Conservation (phyloP, 2,113 vertebrate genomes). For the Raja brachyura region DNA sequence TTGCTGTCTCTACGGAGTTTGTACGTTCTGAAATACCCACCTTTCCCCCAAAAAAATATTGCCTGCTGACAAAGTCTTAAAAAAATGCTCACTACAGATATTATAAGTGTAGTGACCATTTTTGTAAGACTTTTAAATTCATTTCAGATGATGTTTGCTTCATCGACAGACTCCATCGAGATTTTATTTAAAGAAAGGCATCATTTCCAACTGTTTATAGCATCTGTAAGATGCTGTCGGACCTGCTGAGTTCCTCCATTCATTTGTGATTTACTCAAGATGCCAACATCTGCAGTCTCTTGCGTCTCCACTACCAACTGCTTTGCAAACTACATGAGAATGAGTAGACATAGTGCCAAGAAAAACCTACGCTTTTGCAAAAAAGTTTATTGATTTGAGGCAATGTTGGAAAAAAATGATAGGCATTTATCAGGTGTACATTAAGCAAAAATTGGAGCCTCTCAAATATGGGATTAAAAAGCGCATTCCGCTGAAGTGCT, state of each 20-base stretch:
- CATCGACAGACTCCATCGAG: not conserved
- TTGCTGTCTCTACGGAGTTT: no score
- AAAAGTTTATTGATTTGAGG: not conserved
- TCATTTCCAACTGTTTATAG: not conserved
- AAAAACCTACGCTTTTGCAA: not conserved
- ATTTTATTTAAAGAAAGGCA: not conserved
- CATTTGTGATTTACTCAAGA: no score
- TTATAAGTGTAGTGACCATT: not conserved
- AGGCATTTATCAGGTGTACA: not conserved
- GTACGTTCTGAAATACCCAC: not conserved
- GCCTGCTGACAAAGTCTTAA: not conserved
- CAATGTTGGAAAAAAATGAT: not conserved
- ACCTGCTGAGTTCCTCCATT: no score
- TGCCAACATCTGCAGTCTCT: no score
- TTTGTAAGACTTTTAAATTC: not conserved
- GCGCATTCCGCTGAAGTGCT: not conserved
- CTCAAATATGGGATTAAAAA: not conserved
- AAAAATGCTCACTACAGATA: not conserved
- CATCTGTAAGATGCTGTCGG: no score
- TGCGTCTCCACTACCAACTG: not conserved
- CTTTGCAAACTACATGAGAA: not conserved
- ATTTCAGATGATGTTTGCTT: not conserved
- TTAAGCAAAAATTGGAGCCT: not conserved
- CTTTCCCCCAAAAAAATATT: not conserved
- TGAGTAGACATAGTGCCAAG: not conserved